Conservation (phyloP, 1,140 invertebrate species). For the Teleopsis dalmanni region DNA sequence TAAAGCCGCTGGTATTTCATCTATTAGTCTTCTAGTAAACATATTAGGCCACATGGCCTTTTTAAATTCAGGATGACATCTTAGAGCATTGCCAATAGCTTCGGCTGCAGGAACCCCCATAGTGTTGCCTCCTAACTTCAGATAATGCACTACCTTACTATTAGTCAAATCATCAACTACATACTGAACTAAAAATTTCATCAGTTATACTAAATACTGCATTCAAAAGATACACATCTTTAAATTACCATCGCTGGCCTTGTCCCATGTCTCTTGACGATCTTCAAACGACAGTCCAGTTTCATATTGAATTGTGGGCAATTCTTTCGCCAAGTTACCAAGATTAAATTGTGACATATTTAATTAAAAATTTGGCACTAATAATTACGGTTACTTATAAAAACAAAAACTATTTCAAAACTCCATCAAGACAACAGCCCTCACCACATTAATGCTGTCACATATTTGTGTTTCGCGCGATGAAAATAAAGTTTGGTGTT, state of each 20-base stretch:
- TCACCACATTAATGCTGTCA: too few species aligned
- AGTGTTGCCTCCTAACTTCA: slow-evolving; percentile 90
- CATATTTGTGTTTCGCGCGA: too few species aligned
- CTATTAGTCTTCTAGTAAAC: slow-evolving; percentile 89
- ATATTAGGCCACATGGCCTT: slow-evolving; percentile 90
- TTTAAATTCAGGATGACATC: slow-evolving; percentile 68
- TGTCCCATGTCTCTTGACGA: slow-evolving; percentile 28
- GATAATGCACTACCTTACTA: slow-evolving; percentile 29
- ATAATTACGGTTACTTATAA: neutral
- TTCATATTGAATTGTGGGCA: slow-evolving; percentile 15
- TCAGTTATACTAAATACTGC: neutral
- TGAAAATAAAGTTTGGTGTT: too few species aligned
- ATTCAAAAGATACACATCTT: neutral
- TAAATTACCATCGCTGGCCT: slow-evolving; percentile 30
- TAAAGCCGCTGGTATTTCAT: slow-evolving; percentile 88
- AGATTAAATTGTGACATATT: slow-evolving; percentile 23
- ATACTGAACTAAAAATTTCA: slow-evolving; percentile 22
- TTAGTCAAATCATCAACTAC: slow-evolving; percentile 28
- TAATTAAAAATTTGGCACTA: neutral
- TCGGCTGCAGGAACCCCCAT: slow-evolving; percentile 81
- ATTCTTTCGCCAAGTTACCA: slow-evolving; percentile 22
- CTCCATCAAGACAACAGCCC: too few species aligned
- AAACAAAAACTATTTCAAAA: too few species aligned
- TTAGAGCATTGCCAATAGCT: slow-evolving; percentile 72
- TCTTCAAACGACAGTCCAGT: slow-evolving; percentile 32